Evolutionary conservation across 2,888 invertebrate species (phyloP), one percentile per base, ranked within the genome.

Genomic region (Tenthredo livida): DNA sequence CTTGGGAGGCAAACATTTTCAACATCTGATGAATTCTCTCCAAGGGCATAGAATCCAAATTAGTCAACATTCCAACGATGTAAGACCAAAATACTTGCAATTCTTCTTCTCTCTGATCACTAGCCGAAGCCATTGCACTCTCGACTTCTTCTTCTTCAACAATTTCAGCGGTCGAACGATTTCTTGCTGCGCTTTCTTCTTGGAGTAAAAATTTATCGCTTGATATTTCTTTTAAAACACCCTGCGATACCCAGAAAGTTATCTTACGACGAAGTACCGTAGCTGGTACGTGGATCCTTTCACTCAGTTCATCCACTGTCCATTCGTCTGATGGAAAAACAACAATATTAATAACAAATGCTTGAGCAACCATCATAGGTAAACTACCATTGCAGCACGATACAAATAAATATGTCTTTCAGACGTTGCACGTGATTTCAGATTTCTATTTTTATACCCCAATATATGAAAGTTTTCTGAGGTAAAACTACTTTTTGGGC

Each of bases 21-120:
- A 99, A 93, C 98, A 99, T 99, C 92, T 98, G 98, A 93, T 98
- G 98, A 89, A 99, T 99, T 84, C 98, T 95, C 89, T 99, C 98
- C 87, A 99, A 94, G 0, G 98, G 97, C 91, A 99, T 94, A 0
- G 97, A 97, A 90, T 98, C 98, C 87, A 99, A 94, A 94, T 99
- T 99, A 15, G 98, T 98, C 85, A 99, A 94, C 99, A 99, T 99
- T 25, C 98, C 99, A 73, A 98, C 97, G 89, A 99, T 98, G 91
- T 99, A 99, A 0, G 98, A 98, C 99, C 99, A 99, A 93, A 98
- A 98, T 73, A 96, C 96, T 95, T 98, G 98, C 85, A 98, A 94
- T 92, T 99, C 98, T 89, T 98, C 98, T 93, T 98, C 98, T 85
- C 98, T 95, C 93, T 98, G 98, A 92, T 98, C 98, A 92, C 98